Evolutionary conservation across 2,888 invertebrate genomes (phyloP).

Genomic region (Scelioninae gen. 1): DNA sequence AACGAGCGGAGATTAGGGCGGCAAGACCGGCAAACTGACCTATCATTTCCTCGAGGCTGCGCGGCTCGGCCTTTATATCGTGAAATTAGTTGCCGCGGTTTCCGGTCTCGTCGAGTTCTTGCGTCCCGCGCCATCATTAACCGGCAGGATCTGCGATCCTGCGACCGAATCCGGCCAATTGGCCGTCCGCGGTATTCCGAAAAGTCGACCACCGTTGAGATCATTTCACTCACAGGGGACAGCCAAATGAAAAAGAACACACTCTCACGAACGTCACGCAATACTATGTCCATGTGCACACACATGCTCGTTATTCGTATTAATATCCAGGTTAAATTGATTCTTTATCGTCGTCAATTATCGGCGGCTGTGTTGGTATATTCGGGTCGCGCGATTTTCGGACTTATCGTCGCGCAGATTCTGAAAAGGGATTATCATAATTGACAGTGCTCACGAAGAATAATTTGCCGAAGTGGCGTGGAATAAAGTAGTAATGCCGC

Average conservation of each 20-base stretch:
- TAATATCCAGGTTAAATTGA: slow-evolving; percentile 25
- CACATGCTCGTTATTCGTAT: background rate
- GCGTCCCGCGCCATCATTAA: slow-evolving; percentile 76
- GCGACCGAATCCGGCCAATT: slow-evolving; percentile 67
- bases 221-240: slow-evolving; percentile 56
- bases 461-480: slow-evolving; percentile 30
- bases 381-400: slow-evolving; percentile 15
- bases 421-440: slow-evolving; percentile 33
- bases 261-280: slow-evolving; percentile 35
- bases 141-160: slow-evolving; percentile 66
- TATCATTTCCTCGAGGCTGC: slow-evolving; percentile 73
- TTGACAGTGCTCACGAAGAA: slow-evolving; percentile 42
- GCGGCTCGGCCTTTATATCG: slow-evolving; percentile 78
- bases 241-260: slow-evolving; percentile 4
- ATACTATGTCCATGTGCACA: background rate
- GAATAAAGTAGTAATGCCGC: slow-evolving; percentile 7
- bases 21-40: slow-evolving; percentile 76
- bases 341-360: slow-evolving; percentile 44
- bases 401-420: slow-evolving; percentile 26
- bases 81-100: slow-evolving; percentile 80
- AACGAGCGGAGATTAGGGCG: slow-evolving; percentile 73
- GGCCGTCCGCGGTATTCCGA: slow-evolving; percentile 67
- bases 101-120: slow-evolving; percentile 78
- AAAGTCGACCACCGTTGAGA: slow-evolving; percentile 72
- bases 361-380: slow-evolving; percentile 9